Conservation (phyloP, 1,140 invertebrate genomes). For the Hylaeus volcanicus region DNA sequence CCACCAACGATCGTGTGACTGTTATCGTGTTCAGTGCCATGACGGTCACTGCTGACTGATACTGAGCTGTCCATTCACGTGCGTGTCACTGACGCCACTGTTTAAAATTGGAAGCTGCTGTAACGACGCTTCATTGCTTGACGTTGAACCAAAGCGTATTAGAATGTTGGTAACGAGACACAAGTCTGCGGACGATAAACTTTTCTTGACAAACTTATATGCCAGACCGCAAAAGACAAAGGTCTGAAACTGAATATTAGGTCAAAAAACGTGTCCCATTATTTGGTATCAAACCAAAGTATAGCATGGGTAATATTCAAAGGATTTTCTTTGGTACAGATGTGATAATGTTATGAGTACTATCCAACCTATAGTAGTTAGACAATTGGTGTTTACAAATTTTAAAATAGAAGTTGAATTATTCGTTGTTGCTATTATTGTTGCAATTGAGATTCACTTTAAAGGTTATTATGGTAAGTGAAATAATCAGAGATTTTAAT, state of each 20-base stretch:
- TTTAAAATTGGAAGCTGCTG: background rate
- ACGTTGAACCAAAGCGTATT: background rate
- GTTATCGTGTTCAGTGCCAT: constrained; percentile 27
- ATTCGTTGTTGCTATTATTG: constrained; percentile 19
- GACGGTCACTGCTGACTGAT: background rate
- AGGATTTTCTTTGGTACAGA: too few relatives aligned
- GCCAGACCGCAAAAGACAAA: background rate
- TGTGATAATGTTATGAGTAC: constrained; percentile 5
- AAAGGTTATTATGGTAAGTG: background rate
- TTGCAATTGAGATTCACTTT: constrained; percentile 1
- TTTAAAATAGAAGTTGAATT: background rate
- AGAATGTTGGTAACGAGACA: background rate
- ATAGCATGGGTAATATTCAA: too few relatives aligned
- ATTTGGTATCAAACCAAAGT: background rate
- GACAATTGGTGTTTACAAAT: background rate
- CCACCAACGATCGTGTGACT: constrained; percentile 77
- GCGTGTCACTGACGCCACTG: background rate
- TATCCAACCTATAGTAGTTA: background rate
- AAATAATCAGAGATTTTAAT: background rate
- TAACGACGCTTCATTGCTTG: too few relatives aligned
- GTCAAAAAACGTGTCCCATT: background rate
- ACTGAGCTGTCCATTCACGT: background rate
- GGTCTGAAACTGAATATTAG: background rate
- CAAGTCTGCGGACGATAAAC: background rate
- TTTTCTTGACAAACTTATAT: background rate